Evolutionary conservation across 2,113 vertebrate genomes (phyloP).

Genomic region (Oncorhynchus masou): DNA sequence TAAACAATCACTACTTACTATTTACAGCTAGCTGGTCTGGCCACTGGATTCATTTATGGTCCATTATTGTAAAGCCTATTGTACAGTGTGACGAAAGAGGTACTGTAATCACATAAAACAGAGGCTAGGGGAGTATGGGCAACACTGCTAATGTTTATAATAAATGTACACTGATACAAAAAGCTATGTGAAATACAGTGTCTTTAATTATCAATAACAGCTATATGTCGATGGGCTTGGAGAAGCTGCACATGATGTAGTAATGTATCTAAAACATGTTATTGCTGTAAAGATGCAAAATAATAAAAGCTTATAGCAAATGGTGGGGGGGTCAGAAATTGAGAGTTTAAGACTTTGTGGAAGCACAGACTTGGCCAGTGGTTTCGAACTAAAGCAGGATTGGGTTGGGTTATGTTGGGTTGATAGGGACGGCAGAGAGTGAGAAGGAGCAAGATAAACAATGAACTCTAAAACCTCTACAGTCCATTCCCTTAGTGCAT

Average conservation of each 20-base stretch:
- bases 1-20: slow-evolving; percentile 63
- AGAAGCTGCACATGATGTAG: too few species aligned
- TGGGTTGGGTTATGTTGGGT: too few species aligned
- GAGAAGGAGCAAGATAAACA: slow-evolving; percentile 49
- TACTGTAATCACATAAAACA: slow-evolving; percentile 55
- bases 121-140: slow-evolving; percentile 52
- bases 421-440: neutral
- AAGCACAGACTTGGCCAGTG: slow-evolving; percentile 17
- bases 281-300: too few species aligned
- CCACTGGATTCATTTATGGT: slow-evolving; percentile 73
- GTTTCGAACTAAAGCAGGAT: slow-evolving; percentile 13
- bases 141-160: slow-evolving; percentile 60
- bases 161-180: too few species aligned
- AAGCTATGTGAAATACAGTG: too few species aligned
- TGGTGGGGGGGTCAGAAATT: neutral
- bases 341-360: slow-evolving; percentile 9
- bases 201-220: too few species aligned
- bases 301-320: too few species aligned
- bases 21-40: slow-evolving; percentile 61
- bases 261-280: too few species aligned
- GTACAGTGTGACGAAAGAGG: slow-evolving; percentile 53
- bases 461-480: slow-evolving; percentile 52
- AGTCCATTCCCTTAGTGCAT: slow-evolving; percentile 45
- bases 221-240: too few species aligned
- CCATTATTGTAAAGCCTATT: slow-evolving; percentile 68